These are phyloP conservation scores for Tragelaphus buxtoni DNA, from an alignment of 2,113 vertebrate species.

Conservation along the genomic window DNA sequence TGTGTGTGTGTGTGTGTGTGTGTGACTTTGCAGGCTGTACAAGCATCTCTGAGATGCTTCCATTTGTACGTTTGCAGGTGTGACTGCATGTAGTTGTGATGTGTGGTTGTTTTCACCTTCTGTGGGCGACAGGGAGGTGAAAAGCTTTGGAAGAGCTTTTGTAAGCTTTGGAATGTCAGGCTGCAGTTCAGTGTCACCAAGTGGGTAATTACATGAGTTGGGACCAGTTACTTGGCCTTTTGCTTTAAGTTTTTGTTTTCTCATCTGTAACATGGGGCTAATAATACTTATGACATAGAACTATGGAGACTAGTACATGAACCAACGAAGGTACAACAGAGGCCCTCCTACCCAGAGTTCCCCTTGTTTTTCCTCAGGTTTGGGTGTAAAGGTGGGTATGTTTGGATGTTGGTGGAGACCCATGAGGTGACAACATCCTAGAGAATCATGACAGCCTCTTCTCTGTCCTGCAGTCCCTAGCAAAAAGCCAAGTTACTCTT, in stretches of 20 bases:
- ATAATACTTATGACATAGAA: background rate
- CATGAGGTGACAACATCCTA: fast-evolving
- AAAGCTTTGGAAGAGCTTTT: background rate
- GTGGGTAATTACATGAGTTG: background rate
- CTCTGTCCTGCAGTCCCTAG: background rate
- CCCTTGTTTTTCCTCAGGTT: background rate
- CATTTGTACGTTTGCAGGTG: background rate
- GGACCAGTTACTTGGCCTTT: background rate
- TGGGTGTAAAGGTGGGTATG: too few relatives aligned
- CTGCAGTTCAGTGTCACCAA: background rate
- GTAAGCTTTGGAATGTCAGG: background rate
- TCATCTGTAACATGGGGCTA: background rate
- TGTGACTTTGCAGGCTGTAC: background rate
- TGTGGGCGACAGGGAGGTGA: background rate
- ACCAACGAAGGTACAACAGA: background rate
- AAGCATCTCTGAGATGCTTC: background rate
- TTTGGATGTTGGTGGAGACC: background rate
- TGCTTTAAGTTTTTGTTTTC: background rate
- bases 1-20: background rate
- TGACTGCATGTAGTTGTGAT: background rate
- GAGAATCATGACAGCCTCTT: background rate
- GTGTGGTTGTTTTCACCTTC: background rate
- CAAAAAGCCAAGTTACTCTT: background rate
- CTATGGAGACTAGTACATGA: background rate
- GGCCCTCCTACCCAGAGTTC: too few relatives aligned